These are phyloP conservation scores for Drosophila percnosoma DNA, from an alignment of 2,888 invertebrate species.

Conservation along the genomic window DNA sequence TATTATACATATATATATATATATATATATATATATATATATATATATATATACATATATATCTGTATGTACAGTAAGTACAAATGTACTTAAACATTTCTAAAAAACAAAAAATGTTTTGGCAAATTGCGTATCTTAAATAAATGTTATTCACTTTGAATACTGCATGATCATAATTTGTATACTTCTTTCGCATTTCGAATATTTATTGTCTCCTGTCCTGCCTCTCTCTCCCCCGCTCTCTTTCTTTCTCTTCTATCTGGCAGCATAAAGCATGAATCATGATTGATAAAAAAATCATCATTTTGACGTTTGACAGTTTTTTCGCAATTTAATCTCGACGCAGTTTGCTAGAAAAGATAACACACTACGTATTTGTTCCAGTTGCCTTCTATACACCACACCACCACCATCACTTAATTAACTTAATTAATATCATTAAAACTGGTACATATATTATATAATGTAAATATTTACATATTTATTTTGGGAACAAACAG, in stretches of 20 bases:
- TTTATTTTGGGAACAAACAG: background rate
- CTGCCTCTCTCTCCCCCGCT: background rate
- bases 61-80: background rate
- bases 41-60: background rate
- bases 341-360: constrained; percentile 5
- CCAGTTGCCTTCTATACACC: background rate
- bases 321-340: constrained; percentile 9
- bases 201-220: background rate
- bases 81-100: background rate
- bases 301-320: constrained; percentile 1
- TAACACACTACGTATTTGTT: constrained; percentile 15
- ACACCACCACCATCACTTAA: background rate
- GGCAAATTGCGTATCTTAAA: background rate
- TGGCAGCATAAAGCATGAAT: constrained; percentile 8
- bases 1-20: too few species aligned
- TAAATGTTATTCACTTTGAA: background rate
- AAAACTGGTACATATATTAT: background rate
- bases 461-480: background rate
- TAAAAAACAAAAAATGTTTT: background rate
- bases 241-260: background rate
- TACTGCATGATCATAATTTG: background rate
- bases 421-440: background rate
- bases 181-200: background rate
- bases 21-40: background rate
- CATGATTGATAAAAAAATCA: constrained; percentile 5